Evolutionary conservation across 2,113 vertebrate genomes (phyloP).

Genomic region (Desmodus rotundus): DNA sequence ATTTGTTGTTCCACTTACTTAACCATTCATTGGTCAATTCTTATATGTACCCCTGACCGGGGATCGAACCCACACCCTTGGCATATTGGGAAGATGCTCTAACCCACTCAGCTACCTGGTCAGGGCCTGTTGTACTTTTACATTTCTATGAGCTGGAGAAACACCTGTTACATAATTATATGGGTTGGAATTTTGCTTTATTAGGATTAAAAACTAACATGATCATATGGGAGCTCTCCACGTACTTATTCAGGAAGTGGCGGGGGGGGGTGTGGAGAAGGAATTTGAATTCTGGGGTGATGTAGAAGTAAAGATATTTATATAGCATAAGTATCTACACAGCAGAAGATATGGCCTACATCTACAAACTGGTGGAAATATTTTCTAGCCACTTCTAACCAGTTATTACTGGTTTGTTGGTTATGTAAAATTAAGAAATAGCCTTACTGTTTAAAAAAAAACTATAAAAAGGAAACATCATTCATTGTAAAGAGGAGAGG

Average conservation of each 20-base stretch:
- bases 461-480: conserved; percentile 28
- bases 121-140: not conserved
- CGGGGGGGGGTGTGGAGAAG: not conserved
- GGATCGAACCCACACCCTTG: no score
- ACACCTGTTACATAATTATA: not conserved
- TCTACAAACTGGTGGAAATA: conserved; percentile 40
- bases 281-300: conserved; percentile 12
- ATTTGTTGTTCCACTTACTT: no score
- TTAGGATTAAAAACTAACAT: not conserved
- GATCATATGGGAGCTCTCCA: not conserved
- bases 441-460: conserved; percentile 58
- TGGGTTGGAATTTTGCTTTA: not conserved
- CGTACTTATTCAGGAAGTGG: not conserved
- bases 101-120: no score
- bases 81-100: no score
- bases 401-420: conserved; percentile 13
- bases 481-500: conserved; percentile 75
- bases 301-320: not conserved
- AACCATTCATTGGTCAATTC: no score
- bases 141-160: not conserved
- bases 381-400: not conserved
- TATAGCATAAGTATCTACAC: not conserved
- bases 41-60: no score
- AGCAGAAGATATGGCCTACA: not conserved
- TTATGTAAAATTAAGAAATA: conserved; percentile 61